Evolutionary conservation across 2,113 vertebrate species (phyloP), one percentile per base, ranked within the genome.

Genomic region (Aldabrachelys gigantea): DNA sequence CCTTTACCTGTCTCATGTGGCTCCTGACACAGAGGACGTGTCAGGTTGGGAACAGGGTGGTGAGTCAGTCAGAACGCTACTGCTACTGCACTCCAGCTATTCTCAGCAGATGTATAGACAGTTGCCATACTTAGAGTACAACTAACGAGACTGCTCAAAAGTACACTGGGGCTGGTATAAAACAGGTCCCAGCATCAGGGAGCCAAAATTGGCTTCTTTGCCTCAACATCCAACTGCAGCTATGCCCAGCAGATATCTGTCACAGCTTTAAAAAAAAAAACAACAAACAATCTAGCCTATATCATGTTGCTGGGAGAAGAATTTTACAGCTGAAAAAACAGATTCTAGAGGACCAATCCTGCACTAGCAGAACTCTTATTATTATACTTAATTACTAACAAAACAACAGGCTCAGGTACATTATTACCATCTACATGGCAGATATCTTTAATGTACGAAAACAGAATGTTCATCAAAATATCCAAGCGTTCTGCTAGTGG

Each of bases 401-500:
- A 76, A 94, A 87, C 13, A 86, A 90, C 6, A 31, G 25, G 47
- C 44, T 0, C 47, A 27, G 2, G 84, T 69, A 27, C 21, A 69
- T 41, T 44, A 82, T 98, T 98, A 99, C 99, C 99, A 25, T 99
- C 97, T 12, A 97, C 89, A 0, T 98, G 96, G 96, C 99, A 99
- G 93, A 99, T 13, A 29, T 99, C 99, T 89, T 98, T 99, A 89
- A 99, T 98, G 76, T 99, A 99, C 8, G 98, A 97, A 95, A 99
- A 97, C 14, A 99, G 90, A 72, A 99, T 96, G 1, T 94, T 97
- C 97, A 99, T 98, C 76, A 99, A 97, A 52, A 98, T 92, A 94
- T 99, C 99, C 86, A 99, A 98, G 59, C 99, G 98, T 59, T 99
- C 99, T 1, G 99, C 99, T 11, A 99, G 97, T 0, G 99, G 99